Conservation (phyloP, 2,113 vertebrate genomes). For the Riparia riparia region DNA sequence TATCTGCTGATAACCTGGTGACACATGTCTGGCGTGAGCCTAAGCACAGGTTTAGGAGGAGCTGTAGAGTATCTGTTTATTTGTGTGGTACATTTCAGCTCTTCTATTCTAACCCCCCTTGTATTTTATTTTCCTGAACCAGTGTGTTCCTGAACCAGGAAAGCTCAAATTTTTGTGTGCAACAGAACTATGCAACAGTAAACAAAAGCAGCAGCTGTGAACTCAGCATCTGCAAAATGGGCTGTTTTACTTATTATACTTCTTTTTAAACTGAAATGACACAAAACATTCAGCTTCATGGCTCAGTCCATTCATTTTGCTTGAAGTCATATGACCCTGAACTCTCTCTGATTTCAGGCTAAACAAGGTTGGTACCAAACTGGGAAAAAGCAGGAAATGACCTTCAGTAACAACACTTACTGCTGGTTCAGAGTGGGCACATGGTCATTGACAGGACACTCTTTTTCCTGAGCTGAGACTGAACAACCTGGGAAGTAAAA, state of each 20-base stretch:
- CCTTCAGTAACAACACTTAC: not conserved
- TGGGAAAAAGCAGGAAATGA: constrained; percentile 6
- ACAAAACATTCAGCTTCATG: not conserved
- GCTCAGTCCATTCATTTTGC: not conserved
- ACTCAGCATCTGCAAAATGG: not conserved
- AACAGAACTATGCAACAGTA: not conserved
- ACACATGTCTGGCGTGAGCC: not conserved
- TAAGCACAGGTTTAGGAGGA: not conserved
- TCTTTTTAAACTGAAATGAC: not conserved
- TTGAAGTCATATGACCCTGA: not conserved
- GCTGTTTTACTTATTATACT: not conserved
- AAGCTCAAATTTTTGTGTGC: not conserved
- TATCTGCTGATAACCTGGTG: not conserved
- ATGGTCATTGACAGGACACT: not conserved
- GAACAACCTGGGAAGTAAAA: not conserved
- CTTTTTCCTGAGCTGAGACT: not conserved
- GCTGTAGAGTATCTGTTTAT: not conserved
- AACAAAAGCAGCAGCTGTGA: constrained; percentile 10
- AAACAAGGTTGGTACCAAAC: not conserved
- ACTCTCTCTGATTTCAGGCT: not conserved
- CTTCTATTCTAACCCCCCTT: not conserved
- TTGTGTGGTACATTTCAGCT: not conserved
- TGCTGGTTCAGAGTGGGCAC: not conserved
- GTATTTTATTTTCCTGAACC: not conserved
- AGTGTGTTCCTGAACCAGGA: not conserved